phyloP scores from a whole-genome alignment of 2,888 invertebrate species.

The Lasius fuliginosus region DNA sequence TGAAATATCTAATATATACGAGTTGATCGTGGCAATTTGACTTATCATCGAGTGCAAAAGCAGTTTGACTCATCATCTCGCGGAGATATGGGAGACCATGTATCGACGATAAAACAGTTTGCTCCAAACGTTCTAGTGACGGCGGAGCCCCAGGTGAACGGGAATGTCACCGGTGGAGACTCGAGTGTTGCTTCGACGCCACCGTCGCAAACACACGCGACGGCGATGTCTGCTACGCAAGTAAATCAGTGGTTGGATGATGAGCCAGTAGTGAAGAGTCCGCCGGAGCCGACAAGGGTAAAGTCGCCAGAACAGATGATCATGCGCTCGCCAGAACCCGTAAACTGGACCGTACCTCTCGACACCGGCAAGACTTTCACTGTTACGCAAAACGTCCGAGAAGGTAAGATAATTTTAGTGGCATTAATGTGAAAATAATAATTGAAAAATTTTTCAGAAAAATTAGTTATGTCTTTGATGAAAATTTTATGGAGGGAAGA shows the following conservation, averaged over 20 bases:
- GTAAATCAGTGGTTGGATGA: slow-evolving; percentile 85
- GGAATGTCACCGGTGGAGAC: slow-evolving; percentile 80
- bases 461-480: neutral
- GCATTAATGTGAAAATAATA: neutral
- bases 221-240: slow-evolving; percentile 89
- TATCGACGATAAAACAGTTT: slow-evolving; percentile 77
- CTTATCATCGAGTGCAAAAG: slow-evolving; percentile 59
- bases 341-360: slow-evolving; percentile 97
- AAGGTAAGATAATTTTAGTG: slow-evolving; percentile 87
- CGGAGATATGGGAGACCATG: slow-evolving; percentile 59
- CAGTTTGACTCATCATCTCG: slow-evolving; percentile 55
- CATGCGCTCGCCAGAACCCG: slow-evolving; percentile 97
- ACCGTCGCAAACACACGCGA: slow-evolving; percentile 88
- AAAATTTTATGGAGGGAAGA: neutral
- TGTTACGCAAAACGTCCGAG: slow-evolving; percentile 96
- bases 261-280: slow-evolving; percentile 95
- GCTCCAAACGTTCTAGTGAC: slow-evolving; percentile 83
- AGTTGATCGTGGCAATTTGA: slow-evolving; percentile 41
- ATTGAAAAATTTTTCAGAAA: neutral
- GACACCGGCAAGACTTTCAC: slow-evolving; percentile 98
- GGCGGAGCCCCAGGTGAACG: slow-evolving; percentile 84
- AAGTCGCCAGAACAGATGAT: slow-evolving; percentile 97
- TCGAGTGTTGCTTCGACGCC: slow-evolving; percentile 80
- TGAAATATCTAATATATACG: neutral
- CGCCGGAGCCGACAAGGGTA: slow-evolving; percentile 96